Percentiles rank a stretch among this genome's conserved stretches.
Conservation (phyloP, 1,140 invertebrate genomes). For the Venturia canescens region DNA sequence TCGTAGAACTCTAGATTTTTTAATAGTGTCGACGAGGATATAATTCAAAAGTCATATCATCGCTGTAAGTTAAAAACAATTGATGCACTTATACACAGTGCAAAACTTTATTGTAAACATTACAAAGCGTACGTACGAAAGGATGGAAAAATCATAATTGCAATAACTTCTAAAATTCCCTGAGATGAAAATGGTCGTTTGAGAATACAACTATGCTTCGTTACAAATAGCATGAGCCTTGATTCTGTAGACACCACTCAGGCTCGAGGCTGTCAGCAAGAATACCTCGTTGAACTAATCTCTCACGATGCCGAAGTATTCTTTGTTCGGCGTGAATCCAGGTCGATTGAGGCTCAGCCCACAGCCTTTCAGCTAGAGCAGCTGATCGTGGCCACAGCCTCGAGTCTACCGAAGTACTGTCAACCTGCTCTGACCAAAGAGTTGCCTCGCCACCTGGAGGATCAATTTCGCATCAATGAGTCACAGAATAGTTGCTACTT, state of each 20-base stretch:
- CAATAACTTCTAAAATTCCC: neutral
- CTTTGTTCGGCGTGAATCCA: constrained; percentile 83
- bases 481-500: no score
- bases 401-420: constrained; percentile 81
- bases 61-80: neutral
- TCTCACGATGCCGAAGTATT: constrained; percentile 83
- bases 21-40: no score
- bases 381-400: constrained; percentile 88
- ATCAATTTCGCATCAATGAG: constrained; percentile 43
- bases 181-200: neutral
- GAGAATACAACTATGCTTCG: neutral
- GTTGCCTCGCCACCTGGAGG: constrained; percentile 84
- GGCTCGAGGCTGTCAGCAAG: constrained; percentile 85
- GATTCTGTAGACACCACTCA: constrained; percentile 89
- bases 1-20: no score
- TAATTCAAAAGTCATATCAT: neutral
- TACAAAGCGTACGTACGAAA: neutral
- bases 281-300: constrained; percentile 83
- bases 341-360: constrained; percentile 81
- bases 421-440: constrained; percentile 89
- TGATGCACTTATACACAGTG: neutral
- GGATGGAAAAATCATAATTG: neutral
- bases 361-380: constrained; percentile 88
- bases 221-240: constrained; percentile 80
- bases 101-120: neutral